Evolutionary conservation across 2,888 invertebrate species (phyloP), one percentile per base, ranked within the genome.

Genomic region (Capitulum mitella): DNA sequence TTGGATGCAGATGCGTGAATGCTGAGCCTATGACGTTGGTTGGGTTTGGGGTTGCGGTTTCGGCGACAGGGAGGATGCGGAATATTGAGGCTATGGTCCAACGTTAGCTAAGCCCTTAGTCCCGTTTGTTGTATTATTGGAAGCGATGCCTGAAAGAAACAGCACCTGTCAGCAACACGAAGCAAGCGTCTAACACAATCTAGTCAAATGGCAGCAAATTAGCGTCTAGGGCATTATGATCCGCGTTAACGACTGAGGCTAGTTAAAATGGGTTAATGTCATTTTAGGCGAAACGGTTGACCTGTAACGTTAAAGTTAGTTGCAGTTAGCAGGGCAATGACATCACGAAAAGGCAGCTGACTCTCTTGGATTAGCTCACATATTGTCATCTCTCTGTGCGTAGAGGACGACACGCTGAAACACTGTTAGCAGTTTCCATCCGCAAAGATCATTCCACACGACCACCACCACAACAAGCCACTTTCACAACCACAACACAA

Each of bases 101-200:
- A 76, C 76, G 76, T 32, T 76, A 46, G 76, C 46, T 48, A 76
- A 32, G 43, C 46, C 76, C 46, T 76, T 76, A 32, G 76, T 76
- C 22, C 76, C 76, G 76, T 76, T 76, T 43, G 76, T 46, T 16
- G 46, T 76, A 48, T 43, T 48, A 76, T 43, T 48, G 43, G 43
- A 43, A 76, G 76, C 46, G 76, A 48, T 46, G 76, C 76, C 76
- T 76, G 76, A 76, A 76, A 76, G 76, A 43, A 48, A 76, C 76
- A 46, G 14, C 76, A 76, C 46, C 6, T 46, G 76, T 48, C 14
- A 43, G 48, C 46, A 19, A 46, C 43, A 76, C 46, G 48, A 76
- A 76, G 43, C 76, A 46, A 32, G 76, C 76, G 29, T 32, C 43
- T 46, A 76, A n/a, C 26, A 32, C 76, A 46, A 29, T 43, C 43